Base-by-base conservation (phyloP, 2,888 invertebrate species). In the Amiota mariae region DNA sequence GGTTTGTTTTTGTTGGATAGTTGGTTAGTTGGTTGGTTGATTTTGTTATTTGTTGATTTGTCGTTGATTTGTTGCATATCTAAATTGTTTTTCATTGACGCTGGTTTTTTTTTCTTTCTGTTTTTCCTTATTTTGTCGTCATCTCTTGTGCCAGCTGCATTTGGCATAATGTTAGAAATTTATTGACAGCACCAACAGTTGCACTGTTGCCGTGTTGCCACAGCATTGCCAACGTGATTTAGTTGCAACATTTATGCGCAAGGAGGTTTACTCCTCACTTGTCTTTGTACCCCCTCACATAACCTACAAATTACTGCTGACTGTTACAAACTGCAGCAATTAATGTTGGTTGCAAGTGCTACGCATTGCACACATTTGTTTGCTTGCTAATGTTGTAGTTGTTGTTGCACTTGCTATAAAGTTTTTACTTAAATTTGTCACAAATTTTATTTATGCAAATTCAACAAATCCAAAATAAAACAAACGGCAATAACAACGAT, bases 61-160 rank as follows among this genome's bases (percentile, higher is more conserved):
- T 78, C 77, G 79, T 82, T 85, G 83, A 85, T 83, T 83, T 83
- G 85, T 85, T 76, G 85, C 82, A 75, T 83, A 82, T 80, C 82
- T 80, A 83, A 83, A 85, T 85, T 83, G 83, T 80, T 83, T 83
- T 80, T 85, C 84, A 81, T 83, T 36, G 36, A 36, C 36, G 2
- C 4, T 36, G 36, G 46, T 63, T 11, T 57, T 70, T 70, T 70
- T 48, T 18, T 36, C 4, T 18, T 57, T 46, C 48, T 67, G 20
- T 11, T 51, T 15, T 51, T 51, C 10, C 12, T 51, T 54, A 20
- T 48, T 18, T 15, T 54, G 54, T 54, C 54, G n/a, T 54, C 54
- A n/a, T 9, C 54, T 8, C 13, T n/a, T 0, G 9, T 59, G 74
- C 77, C 85, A 79, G 80, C 80, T 84, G 83, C 85, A 68, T 68